Conservation (phyloP, 1,140 invertebrate genomes). For the Zelostemma sp. region DNA sequence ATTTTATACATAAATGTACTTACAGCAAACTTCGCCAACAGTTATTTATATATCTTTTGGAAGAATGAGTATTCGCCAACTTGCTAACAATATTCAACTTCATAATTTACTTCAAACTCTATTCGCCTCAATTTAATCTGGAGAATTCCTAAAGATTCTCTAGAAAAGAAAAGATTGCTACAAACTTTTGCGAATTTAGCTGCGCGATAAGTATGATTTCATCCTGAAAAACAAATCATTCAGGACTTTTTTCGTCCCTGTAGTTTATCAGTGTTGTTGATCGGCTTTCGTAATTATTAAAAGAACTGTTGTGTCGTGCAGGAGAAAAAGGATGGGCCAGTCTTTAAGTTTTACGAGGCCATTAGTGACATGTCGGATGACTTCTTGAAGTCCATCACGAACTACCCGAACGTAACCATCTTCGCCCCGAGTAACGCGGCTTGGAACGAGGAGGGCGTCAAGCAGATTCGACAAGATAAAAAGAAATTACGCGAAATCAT, state of each 20-base stretch:
- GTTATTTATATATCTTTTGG: neutral
- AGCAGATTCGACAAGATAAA: slow-evolving; percentile 78
- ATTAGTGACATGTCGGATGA: slow-evolving; percentile 81
- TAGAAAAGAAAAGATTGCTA: neutral
- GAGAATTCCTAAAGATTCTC: too few species aligned
- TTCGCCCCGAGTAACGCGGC: slow-evolving; percentile 93
- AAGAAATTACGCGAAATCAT: slow-evolving; percentile 78
- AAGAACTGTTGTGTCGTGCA: slow-evolving; percentile 50
- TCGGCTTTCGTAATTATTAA: neutral
- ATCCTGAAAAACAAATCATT: slow-evolving; percentile 2
- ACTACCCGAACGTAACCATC: slow-evolving; percentile 81
- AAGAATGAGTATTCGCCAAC: neutral
- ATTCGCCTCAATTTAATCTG: too few species aligned
- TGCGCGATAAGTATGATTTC: neutral
- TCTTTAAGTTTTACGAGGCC: slow-evolving; percentile 84
- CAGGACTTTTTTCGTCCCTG: slow-evolving; percentile 9
- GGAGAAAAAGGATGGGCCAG: slow-evolving; percentile 85
- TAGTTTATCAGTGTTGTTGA: neutral
- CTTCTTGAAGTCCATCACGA: slow-evolving; percentile 80
- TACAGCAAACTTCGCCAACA: neutral
- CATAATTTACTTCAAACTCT: neutral
- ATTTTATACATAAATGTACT: neutral
- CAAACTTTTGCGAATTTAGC: neutral
- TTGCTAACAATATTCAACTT: too few species aligned
- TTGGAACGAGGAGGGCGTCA: slow-evolving; percentile 77